Conservation (phyloP, 2,888 invertebrate genomes). For the Hofmannophila pseudospretella region DNA sequence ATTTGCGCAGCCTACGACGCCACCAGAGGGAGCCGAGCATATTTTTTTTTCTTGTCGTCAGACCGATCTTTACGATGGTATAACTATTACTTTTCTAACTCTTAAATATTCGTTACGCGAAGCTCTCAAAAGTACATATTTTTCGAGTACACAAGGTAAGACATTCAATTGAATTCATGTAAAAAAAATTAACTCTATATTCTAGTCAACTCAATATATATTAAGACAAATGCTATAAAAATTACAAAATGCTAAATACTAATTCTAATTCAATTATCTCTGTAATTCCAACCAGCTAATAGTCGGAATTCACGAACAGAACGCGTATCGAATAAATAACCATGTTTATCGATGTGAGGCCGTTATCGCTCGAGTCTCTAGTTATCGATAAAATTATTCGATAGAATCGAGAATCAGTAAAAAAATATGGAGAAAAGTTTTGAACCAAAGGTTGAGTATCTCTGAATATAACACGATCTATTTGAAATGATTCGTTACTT, state of each 20-base stretch:
- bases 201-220: too few relatives aligned
- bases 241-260: neutral
- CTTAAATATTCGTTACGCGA: too few relatives aligned
- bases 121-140: too few relatives aligned
- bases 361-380: too few relatives aligned
- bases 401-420: neutral
- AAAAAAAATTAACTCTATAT: too few relatives aligned
- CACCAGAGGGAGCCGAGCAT: too few relatives aligned
- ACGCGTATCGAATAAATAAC: slow-evolving; percentile 4
- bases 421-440: neutral
- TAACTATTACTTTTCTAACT: too few relatives aligned
- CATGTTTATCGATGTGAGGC: slow-evolving; percentile 3
- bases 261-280: slow-evolving; percentile 5
- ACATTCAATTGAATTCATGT: too few relatives aligned
- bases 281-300: slow-evolving; percentile 10
- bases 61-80: too few relatives aligned
- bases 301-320: slow-evolving; percentile 13
- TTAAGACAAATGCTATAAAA: slow-evolving; percentile 5
- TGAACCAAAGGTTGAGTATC: neutral
- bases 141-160: too few relatives aligned
- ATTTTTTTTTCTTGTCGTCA: too few relatives aligned
- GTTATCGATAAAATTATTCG: neutral
- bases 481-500: neutral
- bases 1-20: too few relatives aligned
- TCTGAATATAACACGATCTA: neutral